Evolutionary conservation across 2,797 vertebrate species (phyloP), one percentile per base, ranked within the genome.

Genomic region (Orientallactaga sibirica): DNA sequence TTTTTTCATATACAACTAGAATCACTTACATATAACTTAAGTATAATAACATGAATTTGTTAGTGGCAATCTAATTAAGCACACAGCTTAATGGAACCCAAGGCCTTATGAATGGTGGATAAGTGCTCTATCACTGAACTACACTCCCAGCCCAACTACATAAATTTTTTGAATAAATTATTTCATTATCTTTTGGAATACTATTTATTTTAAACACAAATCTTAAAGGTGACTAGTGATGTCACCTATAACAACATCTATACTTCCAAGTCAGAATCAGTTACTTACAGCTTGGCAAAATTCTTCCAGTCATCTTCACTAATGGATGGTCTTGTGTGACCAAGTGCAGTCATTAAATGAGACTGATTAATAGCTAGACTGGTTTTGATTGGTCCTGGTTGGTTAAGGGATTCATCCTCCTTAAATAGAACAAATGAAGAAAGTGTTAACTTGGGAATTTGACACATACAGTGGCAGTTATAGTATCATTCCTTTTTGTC

Each of bases 251-350:
- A 43, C 61, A 62, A 48, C 81, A 74, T 9, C 48, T 73, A 11
- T 55, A 78, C 20, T 78, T 73, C n/a, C 37, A 43, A 83, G 87
- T 62, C 67, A 48, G 71, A 78, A 74, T 14, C 20, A 43, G 15
- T 14, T 81, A 98, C 99, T 99, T 97, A 99, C 99, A 99, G 98
- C 84, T 99, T 98, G 94, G 97, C 96, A 97, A 99, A 99, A 97
- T 97, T 98, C 92, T 97, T 99, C 99, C 99, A 99, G 97, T 99
- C 99, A 0, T 99, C 98, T 94, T 98, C 98, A 97, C 98, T 98
- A 91, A 99, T 98, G 70, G 99, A 99, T 0, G 99, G 98, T 94
- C 98, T 98, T 92, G 98, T 99, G 79, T 92, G 97, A 82, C 97
- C 96, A 94, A 99, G 97, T 3, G 99, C 99, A 7, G 98, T 95